These are phyloP conservation scores for Charaxes varanes DNA, from an alignment of 1,140 invertebrate species.

Conservation along the genomic window DNA sequence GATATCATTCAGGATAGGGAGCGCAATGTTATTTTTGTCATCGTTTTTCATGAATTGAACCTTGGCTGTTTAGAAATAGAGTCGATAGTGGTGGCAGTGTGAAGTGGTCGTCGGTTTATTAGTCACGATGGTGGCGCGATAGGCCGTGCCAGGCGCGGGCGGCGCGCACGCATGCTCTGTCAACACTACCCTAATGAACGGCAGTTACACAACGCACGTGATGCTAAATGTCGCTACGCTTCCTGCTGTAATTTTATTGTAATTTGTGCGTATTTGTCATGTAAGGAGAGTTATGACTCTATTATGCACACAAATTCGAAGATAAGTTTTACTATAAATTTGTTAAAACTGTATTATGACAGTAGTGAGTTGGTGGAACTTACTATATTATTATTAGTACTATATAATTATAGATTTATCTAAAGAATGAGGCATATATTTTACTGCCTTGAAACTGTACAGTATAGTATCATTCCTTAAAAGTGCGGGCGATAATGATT, in stretches of 20 bases:
- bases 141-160: conserved; percentile 62
- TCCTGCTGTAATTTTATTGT: conserved; percentile 61
- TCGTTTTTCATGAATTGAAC: conserved; percentile 6
- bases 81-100: conserved; percentile 4
- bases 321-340: conserved; percentile 5
- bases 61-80: conserved; percentile 22
- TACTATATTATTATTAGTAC: too few relatives aligned
- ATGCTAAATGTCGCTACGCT: conserved; percentile 58
- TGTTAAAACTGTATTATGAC: too few relatives aligned
- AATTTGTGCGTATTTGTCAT: conserved; percentile 72
- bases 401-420: too few relatives aligned
- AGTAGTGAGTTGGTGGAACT: too few relatives aligned
- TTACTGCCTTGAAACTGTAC: too few relatives aligned
- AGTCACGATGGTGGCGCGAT: conserved; percentile 71
- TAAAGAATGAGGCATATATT: too few relatives aligned
- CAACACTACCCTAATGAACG: conserved; percentile 68
- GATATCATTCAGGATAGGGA: conserved; percentile 40
- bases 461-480: too few relatives aligned
- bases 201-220: conserved; percentile 65
- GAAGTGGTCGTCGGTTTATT: conserved; percentile 47
- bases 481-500: too few relatives aligned
- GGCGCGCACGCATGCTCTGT: conserved; percentile 67
- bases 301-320: conserved; percentile 14
- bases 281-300: conserved; percentile 45
- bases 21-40: conserved; percentile 20